Evolutionary conservation across 2,888 invertebrate genomes (phyloP).

Genomic region (Eilema sororculum): DNA sequence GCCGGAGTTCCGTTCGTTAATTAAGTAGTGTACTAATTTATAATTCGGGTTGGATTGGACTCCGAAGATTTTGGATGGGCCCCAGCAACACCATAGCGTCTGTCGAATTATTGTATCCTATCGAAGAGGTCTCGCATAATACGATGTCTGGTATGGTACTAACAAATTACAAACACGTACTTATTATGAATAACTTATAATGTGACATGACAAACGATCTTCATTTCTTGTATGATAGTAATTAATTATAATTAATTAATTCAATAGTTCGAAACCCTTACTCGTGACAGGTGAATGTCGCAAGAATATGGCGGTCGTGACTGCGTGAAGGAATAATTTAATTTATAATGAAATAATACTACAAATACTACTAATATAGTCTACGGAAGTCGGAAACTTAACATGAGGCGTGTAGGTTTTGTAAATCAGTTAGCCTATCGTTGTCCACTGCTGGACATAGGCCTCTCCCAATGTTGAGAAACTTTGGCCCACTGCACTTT

Average conservation of each 20-base stretch:
- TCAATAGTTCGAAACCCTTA: background rate
- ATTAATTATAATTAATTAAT: background rate
- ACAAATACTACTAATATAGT: too few relatives aligned
- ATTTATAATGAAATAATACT: constrained; percentile 11
- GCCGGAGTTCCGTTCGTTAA: too few relatives aligned
- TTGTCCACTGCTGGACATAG: too few relatives aligned
- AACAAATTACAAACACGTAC: background rate
- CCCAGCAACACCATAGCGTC: too few relatives aligned
- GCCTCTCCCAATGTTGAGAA: too few relatives aligned
- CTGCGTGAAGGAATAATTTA: background rate
- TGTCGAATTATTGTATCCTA: background rate
- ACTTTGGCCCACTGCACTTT: too few relatives aligned
- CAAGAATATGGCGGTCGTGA: constrained; percentile 1
- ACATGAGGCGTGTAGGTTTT: background rate
- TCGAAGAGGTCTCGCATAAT: too few relatives aligned
- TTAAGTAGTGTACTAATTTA: too few relatives aligned
- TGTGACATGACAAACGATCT: constrained; percentile 4
- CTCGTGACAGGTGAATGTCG: background rate
- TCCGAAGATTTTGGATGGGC: too few relatives aligned
- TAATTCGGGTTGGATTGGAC: too few relatives aligned
- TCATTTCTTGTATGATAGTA: background rate
- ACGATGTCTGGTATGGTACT: too few relatives aligned
- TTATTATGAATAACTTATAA: background rate
- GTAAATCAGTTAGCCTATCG: too few relatives aligned
- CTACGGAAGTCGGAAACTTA: constrained; percentile 1